phyloP scores from a whole-genome alignment of 1,140 invertebrate genomes.

The Augochlora pura region DNA sequence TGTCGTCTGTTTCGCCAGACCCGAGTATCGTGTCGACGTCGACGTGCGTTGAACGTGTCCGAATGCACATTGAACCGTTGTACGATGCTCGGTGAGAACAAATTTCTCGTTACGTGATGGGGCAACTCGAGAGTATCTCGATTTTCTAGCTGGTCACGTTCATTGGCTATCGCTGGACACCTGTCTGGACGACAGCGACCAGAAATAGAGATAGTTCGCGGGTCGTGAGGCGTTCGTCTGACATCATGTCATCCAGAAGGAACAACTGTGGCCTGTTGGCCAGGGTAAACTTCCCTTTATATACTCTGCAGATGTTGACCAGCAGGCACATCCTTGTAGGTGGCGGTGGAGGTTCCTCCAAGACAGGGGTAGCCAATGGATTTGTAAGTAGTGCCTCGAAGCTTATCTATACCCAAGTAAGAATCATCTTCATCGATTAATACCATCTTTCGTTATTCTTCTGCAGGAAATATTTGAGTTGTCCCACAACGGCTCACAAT shows the following conservation, averaged over 20 bases:
- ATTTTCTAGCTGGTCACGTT: background rate
- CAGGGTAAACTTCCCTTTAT: conserved; percentile 95
- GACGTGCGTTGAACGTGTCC: background rate
- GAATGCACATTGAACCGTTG: background rate
- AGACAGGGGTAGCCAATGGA: conserved; percentile 97
- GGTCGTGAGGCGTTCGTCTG: background rate
- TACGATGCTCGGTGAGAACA: background rate
- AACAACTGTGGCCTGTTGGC: conserved; percentile 87
- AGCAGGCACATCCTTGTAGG: conserved; percentile 96
- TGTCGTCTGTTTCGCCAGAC: conserved; percentile 25
- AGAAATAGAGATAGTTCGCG: background rate
- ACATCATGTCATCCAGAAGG: conserved; percentile 75
- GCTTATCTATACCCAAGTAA: background rate
- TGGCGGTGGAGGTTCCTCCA: conserved; percentile 96
- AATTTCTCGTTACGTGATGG: background rate
- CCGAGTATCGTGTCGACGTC: conserved; percentile 1
- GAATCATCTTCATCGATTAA: background rate
- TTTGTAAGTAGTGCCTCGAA: conserved; percentile 85
- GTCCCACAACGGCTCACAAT: conserved; percentile 89
- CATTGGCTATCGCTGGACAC: conserved; percentile 19
- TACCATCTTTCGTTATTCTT: background rate
- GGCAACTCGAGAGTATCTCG: background rate
- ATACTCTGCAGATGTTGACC: conserved; percentile 93
- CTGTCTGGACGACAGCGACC: background rate
- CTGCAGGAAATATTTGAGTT: conserved; percentile 94